A percentile compares a stretch with the other conserved stretches of the same genome.
These are phyloP conservation scores for Thermophis baileyi DNA, from an alignment of 2,113 vertebrate species.

Conservation along the genomic window DNA sequence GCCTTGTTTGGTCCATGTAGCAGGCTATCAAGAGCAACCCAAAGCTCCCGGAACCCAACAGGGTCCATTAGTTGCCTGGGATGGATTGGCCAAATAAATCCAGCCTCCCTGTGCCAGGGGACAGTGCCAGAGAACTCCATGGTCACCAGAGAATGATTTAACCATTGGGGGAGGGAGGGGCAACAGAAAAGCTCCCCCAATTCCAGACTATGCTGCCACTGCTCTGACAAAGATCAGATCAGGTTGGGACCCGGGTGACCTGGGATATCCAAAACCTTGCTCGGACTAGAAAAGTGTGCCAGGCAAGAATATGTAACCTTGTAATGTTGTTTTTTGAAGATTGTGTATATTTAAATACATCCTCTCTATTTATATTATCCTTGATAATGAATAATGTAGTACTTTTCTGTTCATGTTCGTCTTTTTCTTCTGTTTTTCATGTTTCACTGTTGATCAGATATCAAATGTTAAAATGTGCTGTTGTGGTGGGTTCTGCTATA, in stretches of 20 bases:
- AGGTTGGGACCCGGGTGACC: neutral
- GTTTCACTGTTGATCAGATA: neutral
- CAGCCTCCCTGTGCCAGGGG: neutral
- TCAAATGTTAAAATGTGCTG: slow-evolving; percentile 22
- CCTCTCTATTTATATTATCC: neutral
- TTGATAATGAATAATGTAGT: neutral
- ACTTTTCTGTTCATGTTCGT: neutral
- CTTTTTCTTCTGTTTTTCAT: no score
- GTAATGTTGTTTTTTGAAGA: neutral
- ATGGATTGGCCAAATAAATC: neutral
- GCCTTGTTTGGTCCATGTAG: neutral
- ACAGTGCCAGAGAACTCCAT: neutral
- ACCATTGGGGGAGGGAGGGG: neutral
- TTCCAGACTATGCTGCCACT: neutral
- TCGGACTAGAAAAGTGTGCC: neutral
- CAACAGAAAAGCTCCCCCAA: neutral
- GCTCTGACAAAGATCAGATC: neutral
- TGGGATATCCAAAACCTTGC: neutral
- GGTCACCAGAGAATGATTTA: neutral
- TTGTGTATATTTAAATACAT: neutral
- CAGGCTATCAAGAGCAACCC: neutral
- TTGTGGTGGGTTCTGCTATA: slow-evolving; percentile 1
- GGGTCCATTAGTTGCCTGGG: neutral
- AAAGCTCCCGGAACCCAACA: neutral
- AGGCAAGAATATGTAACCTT: neutral